These are phyloP conservation scores for Clarias batrachus DNA, from an alignment of 2,113 vertebrate species.

Conservation along the genomic window DNA sequence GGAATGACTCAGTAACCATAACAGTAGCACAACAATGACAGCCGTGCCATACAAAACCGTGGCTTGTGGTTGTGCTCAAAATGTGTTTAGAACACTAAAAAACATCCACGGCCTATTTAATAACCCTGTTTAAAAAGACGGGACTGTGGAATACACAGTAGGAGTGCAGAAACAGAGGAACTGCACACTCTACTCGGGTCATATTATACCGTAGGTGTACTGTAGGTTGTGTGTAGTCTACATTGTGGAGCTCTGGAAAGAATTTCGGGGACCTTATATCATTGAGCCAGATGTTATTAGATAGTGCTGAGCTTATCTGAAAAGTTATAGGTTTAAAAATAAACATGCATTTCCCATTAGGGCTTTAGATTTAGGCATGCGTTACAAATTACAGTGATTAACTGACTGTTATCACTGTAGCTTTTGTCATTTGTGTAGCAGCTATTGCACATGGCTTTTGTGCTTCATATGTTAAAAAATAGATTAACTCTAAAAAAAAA, in stretches of 20 bases:
- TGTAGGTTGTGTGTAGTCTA: conserved; percentile 1
- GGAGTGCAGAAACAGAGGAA: conserved; percentile 11
- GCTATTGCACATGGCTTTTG: neutral
- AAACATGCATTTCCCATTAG: neutral
- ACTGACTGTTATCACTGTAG: conserved; percentile 11
- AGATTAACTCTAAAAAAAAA: neutral
- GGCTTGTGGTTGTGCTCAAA: neutral
- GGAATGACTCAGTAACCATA: conserved; percentile 15
- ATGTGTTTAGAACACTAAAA: neutral
- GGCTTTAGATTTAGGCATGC: neutral
- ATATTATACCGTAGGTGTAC: neutral
- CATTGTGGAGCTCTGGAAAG: conserved; percentile 2
- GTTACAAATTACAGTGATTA: neutral
- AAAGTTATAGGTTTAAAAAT: neutral
- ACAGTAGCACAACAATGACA: neutral
- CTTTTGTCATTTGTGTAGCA: neutral
- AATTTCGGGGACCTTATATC: neutral
- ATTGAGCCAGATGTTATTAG: neutral
- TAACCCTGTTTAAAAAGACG: neutral
- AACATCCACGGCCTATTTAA: conserved; percentile 1
- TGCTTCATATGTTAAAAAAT: neutral
- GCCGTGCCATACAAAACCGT: neutral
- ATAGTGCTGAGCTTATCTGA: neutral
- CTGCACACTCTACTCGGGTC: conserved; percentile 10
- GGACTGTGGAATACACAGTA: conserved; percentile 7